These are phyloP conservation scores for Lampropteryx suffumata DNA, from an alignment of 2,888 invertebrate genomes.

Conservation along the genomic window DNA sequence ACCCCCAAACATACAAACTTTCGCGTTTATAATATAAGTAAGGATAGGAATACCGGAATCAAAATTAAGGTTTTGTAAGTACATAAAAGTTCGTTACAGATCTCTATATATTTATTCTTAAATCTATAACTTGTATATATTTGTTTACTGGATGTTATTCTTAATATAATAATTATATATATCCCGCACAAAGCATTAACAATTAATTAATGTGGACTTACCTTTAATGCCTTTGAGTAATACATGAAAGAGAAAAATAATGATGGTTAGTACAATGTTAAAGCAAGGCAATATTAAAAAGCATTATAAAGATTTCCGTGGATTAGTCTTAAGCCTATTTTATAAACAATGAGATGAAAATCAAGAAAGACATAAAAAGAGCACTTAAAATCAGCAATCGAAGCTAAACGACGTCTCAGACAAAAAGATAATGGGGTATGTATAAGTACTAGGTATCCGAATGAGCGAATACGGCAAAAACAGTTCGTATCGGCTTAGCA, in stretches of 20 bases:
- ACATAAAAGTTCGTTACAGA: no score
- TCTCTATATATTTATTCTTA: no score
- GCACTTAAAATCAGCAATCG: constrained; percentile 12
- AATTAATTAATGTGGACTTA: constrained; percentile 40
- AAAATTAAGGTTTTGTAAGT: no score
- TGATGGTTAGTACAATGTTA: constrained; percentile 33
- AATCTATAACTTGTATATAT: no score
- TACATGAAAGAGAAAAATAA: constrained; percentile 58
- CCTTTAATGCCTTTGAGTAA: constrained; percentile 57
- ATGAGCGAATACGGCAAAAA: background rate
- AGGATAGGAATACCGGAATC: no score
- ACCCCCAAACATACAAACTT: no score
- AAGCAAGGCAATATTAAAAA: constrained; percentile 5
- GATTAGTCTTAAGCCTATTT: no score
- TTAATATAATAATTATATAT: no score
- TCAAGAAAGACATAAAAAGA: background rate
- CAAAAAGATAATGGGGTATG: no score
- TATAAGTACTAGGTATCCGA: background rate
- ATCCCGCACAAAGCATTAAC: background rate
- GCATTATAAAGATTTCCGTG: no score
- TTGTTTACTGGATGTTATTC: no score
- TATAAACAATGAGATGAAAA: constrained; percentile 2
- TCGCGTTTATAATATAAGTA: no score
- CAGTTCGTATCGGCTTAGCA: background rate
- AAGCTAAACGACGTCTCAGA: constrained; percentile 14